phyloP scores from a whole-genome alignment of 2,797 vertebrate species.

The Peromyscus aztecus region DNA sequence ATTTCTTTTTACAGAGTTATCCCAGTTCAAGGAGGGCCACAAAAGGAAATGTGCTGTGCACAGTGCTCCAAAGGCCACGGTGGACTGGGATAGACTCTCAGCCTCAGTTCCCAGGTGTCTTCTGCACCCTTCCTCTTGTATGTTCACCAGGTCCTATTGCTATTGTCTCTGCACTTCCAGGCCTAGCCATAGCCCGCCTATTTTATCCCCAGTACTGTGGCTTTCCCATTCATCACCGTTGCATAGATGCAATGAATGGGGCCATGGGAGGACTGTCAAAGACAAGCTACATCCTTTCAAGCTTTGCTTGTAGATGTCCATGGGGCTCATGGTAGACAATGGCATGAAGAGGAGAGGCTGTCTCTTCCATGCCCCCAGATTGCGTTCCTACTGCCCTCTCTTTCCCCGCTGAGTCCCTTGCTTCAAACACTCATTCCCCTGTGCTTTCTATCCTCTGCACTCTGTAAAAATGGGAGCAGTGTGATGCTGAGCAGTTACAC shows the following conservation, averaged over 20 bases:
- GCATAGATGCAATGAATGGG: too few species aligned
- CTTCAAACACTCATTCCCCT: not conserved
- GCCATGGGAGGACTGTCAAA: not conserved
- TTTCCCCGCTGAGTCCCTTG: not conserved
- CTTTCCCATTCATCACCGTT: accelerated
- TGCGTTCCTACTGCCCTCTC: not conserved
- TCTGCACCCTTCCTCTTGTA: accelerated
- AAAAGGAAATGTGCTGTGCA: not conserved
- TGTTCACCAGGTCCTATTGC: not conserved
- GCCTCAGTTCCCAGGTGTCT: not conserved
- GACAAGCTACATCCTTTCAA: not conserved
- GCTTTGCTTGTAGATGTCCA: not conserved
- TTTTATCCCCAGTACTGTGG: accelerated
- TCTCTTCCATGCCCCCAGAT: not conserved
- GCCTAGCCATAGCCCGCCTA: accelerated
- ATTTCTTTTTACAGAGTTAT: not conserved
- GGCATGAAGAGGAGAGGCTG: not conserved
- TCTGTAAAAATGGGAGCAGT: not conserved
- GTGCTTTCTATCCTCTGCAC: too few species aligned
- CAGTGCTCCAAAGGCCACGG: accelerated
- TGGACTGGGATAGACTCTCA: not conserved
- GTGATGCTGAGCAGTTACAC: too few species aligned
- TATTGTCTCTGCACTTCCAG: accelerated
- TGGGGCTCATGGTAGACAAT: too few species aligned
- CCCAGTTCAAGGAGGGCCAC: not conserved